Base-by-base conservation (phyloP, 2,888 invertebrate species). In the Lysandra bellargus region DNA sequence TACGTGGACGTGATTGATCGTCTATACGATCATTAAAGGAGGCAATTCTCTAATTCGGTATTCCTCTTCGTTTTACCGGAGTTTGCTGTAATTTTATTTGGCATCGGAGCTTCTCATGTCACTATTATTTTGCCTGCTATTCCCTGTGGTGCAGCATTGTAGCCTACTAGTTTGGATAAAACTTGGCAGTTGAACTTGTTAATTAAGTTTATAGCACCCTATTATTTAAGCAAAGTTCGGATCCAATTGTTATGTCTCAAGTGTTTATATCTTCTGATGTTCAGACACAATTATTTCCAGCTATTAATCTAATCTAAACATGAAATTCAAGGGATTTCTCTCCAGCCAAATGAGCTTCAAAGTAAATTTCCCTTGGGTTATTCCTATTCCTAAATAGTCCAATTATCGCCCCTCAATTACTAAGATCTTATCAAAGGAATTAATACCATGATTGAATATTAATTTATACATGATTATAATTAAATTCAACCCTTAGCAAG, bases 301-400 rank as follows among this genome's bases (percentile, higher is more conserved):
- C 64, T 30, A 64, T 14, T 37, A 69, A 69, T 33, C 17, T 37
- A 69, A 69, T 33, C 12, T 33, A 4, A 37, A 69, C 2, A 4
- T 69, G 33, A 64, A 64, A 12, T 61, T 23, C n/a, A 61, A 30
- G 30, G 64, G 64, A 33, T 69, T 37, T 14, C 33, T 33, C 14
- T 33, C 33, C 33, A 5, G 4, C 14, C 23, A 4, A 30, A 37
- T 69, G 64, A 69, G 33, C 17, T 69, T 69, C 64, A 33, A 69
- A 69, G 76, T 57, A 75, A 40, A 75, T 76, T 76, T 53, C 76
- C 33, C 57, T 57, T 1, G 57, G 76, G 76, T 14, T 57, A 12
- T 9, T 7, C 12, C 14, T 44, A 14, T 30, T 53, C 33, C 57
- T 57, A 7, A 57, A 53, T 57, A 30, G 76, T 9, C 0, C 75